Evolutionary conservation across 2,888 invertebrate species (phyloP).

Genomic region (Oasisia sp.): DNA sequence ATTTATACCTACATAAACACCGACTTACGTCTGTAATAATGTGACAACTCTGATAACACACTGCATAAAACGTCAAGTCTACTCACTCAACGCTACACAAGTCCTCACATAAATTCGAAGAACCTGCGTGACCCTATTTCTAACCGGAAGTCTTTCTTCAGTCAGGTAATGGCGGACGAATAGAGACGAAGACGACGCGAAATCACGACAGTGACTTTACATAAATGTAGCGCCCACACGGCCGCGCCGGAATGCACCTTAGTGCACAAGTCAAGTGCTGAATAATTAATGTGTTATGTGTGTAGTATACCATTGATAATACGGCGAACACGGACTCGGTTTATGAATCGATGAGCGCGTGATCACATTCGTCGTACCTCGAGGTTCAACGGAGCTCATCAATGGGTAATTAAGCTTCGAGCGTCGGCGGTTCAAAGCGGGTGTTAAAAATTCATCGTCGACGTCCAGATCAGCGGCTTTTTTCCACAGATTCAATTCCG

Average conservation of each 20-base stretch:
- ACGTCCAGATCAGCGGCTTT: neutral
- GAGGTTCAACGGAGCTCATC: neutral
- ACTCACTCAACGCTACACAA: too few species aligned
- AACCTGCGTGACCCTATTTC: too few species aligned
- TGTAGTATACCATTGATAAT: slow-evolving; percentile 4
- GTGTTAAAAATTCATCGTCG: neutral
- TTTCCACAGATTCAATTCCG: neutral
- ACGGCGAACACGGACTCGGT: neutral
- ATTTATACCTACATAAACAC: too few species aligned
- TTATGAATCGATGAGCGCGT: neutral
- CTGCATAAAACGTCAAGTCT: too few species aligned
- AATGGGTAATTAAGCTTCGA: neutral
- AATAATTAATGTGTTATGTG: neutral
- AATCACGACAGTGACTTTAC: too few species aligned
- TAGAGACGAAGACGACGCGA: too few species aligned
- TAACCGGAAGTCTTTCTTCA: too few species aligned
- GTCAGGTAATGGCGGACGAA: too few species aligned
- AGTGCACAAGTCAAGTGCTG: neutral
- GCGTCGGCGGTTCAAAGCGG: neutral
- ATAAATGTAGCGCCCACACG: too few species aligned
- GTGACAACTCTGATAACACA: too few species aligned
- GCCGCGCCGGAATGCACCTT: neutral
- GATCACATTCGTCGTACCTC: neutral
- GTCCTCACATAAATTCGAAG: too few species aligned
- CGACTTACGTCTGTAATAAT: too few species aligned